phyloP scores from a whole-genome alignment of 2,113 vertebrate genomes.

The Penelope pileata region DNA sequence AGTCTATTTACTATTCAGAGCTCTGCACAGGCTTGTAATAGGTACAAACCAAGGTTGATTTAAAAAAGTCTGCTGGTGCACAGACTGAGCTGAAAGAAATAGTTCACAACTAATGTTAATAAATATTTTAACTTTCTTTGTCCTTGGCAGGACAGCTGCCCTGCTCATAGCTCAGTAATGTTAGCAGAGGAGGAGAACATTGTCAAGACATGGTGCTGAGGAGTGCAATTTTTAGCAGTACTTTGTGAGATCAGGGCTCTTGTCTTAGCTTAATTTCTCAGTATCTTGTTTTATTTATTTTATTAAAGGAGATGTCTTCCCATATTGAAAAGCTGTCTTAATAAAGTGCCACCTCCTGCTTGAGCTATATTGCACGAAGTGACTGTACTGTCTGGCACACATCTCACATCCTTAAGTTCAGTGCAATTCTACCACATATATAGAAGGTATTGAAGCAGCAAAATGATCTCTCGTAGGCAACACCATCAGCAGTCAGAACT shows the following conservation, averaged over 20 bases:
- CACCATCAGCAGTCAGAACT: not conserved
- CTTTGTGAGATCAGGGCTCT: not conserved
- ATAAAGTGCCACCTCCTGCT: constrained; percentile 30
- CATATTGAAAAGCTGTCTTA: not conserved
- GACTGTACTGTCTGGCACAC: constrained; percentile 45
- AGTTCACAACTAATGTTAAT: not conserved
- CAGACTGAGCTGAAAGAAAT: not conserved
- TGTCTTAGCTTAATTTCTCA: not conserved
- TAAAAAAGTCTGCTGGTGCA: not conserved
- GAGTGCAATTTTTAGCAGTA: not conserved
- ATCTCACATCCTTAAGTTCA: constrained; percentile 32
- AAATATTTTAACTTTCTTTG: not conserved
- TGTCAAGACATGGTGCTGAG: not conserved
- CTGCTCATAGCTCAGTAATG: not conserved
- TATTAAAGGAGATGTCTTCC: constrained; percentile 41
- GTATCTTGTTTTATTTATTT: constrained; percentile 14
- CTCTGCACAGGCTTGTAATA: not conserved
- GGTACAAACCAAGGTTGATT: constrained; percentile 1
- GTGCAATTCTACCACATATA: not conserved
- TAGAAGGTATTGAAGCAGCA: not conserved
- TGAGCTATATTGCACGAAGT: constrained; percentile 21
- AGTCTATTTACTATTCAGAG: constrained; percentile 13
- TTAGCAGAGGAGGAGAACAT: not conserved
- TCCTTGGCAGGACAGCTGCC: not conserved
- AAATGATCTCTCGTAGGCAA: not conserved